phyloP scores from a whole-genome alignment of 2,797 vertebrate species.

The Siniperca scherzeri region DNA sequence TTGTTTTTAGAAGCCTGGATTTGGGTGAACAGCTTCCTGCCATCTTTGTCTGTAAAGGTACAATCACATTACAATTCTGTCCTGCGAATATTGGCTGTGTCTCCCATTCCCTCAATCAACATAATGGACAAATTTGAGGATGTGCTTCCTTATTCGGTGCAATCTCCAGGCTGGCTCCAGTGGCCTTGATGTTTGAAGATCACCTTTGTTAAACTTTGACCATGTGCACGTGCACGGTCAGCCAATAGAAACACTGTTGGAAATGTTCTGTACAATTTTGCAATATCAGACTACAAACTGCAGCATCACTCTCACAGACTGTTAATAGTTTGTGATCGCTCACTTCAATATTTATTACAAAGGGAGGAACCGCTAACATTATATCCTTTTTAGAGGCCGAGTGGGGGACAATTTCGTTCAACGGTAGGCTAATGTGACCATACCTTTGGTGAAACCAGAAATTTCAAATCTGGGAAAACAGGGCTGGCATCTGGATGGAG shows the following conservation, averaged over 20 bases:
- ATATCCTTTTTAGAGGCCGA: not conserved
- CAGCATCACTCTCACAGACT: not conserved
- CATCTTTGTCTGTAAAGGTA: not conserved
- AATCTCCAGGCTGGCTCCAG: not conserved
- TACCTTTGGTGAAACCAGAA: conserved; percentile 6
- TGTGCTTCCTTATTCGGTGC: not conserved
- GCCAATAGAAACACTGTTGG: not conserved
- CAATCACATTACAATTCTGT: not conserved
- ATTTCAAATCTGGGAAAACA: conserved; percentile 6
- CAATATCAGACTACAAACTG: not conserved
- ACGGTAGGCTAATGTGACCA: not conserved
- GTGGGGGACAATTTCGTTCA: not conserved
- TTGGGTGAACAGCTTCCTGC: not conserved
- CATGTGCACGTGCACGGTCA: not conserved
- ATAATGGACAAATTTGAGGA: not conserved
- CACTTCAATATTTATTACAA: not conserved
- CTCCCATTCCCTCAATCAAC: not conserved
- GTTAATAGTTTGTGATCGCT: conserved; percentile 8
- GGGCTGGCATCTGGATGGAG: not conserved
- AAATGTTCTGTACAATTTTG: not conserved
- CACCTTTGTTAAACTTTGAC: conserved; percentile 16
- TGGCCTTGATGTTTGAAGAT: not conserved
- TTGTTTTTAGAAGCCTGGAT: not conserved
- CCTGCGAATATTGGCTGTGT: not conserved
- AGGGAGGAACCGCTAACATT: not conserved